phyloP scores from a whole-genome alignment of 1,140 invertebrate species.

The Cydia pomonella region DNA sequence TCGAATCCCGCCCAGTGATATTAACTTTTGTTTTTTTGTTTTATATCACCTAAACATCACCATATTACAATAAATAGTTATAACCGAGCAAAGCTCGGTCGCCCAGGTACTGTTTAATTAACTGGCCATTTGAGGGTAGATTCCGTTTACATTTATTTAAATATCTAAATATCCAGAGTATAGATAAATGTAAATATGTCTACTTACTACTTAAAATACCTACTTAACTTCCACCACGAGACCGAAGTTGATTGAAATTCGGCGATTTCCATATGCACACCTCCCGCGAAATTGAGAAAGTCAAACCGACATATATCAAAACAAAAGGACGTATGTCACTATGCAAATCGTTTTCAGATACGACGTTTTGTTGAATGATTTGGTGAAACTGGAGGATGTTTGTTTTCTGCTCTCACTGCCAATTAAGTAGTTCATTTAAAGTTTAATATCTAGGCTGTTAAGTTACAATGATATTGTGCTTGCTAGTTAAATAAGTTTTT shows the following conservation, averaged over 20 bases:
- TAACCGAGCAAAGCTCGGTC: no score
- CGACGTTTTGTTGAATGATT: not conserved
- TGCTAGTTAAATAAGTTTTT: not conserved
- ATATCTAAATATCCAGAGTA: no score
- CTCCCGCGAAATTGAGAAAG: not conserved
- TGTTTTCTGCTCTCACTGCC: not conserved
- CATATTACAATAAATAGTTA: no score
- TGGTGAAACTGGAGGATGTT: not conserved
- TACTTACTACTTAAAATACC: not conserved
- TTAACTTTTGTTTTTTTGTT: no score
- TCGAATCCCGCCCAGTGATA: no score
- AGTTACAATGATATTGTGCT: not conserved
- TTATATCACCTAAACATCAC: no score
- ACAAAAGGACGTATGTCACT: not conserved
- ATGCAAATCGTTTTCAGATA: not conserved
- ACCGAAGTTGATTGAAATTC: slow-evolving; percentile 5
- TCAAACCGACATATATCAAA: not conserved
- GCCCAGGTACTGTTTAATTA: no score
- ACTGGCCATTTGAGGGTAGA: no score
- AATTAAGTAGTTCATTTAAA: slow-evolving; percentile 3
- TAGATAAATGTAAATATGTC: not conserved
- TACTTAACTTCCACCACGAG: not conserved
- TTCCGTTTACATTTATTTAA: no score
- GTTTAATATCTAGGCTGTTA: not conserved
- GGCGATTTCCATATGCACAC: slow-evolving; percentile 11